Percentiles rank a stretch among this genome's conserved stretches.
These are phyloP conservation scores for Eilema griseolum DNA, from an alignment of 2,888 invertebrate genomes.

Conservation along the genomic window DNA sequence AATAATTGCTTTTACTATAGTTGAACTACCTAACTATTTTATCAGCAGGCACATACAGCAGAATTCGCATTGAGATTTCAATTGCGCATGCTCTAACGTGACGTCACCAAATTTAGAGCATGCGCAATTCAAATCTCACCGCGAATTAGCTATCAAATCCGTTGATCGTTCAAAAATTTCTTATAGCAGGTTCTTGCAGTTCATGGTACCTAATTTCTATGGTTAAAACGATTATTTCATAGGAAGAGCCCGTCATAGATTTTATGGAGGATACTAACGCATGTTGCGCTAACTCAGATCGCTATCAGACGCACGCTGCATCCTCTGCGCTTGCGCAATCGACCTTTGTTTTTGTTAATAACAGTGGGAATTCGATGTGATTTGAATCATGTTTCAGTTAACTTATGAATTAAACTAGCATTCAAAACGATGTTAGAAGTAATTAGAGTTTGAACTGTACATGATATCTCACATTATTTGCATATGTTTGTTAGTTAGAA, in stretches of 20 bases:
- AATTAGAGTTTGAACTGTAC: not conserved
- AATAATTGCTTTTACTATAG: too few species aligned
- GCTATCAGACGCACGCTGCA: conserved; percentile 45
- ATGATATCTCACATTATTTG: not conserved
- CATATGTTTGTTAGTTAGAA: not conserved
- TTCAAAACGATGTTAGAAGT: not conserved
- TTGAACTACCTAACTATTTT: too few species aligned
- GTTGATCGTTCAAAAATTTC: too few species aligned
- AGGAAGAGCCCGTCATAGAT: conserved; percentile 47
- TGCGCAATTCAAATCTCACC: too few species aligned
- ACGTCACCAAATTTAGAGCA: too few species aligned
- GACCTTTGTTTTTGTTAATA: conserved; percentile 39
- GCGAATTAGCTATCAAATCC: too few species aligned
- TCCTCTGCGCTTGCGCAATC: conserved; percentile 53
- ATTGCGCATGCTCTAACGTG: too few species aligned
- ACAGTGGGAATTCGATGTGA: conserved; percentile 19
- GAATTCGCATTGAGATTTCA: too few species aligned
- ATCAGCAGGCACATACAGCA: too few species aligned
- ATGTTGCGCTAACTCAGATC: conserved; percentile 53
- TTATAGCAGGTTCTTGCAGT: too few species aligned
- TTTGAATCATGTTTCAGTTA: conserved; percentile 8
- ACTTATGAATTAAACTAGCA: conserved; percentile 7
- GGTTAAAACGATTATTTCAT: conserved; percentile 33
- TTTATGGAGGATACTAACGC: conserved; percentile 36
- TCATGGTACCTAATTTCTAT: conserved; percentile 22